Evolutionary conservation across 1,140 invertebrate species (phyloP).

Genomic region (Leucophenga varia): DNA sequence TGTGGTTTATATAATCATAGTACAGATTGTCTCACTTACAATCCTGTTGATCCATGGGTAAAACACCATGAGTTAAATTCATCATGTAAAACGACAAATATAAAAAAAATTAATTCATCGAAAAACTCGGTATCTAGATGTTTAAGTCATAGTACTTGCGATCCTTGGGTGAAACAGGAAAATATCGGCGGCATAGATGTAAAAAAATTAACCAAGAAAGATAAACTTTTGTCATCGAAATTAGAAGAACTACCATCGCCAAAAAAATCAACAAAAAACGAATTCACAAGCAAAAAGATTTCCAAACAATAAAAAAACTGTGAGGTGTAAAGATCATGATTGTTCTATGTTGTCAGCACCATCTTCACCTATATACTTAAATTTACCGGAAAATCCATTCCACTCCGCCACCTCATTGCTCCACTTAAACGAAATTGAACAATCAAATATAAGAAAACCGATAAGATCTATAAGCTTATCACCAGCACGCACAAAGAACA

Average conservation of each 20-base stretch:
- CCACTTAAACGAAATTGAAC: slow-evolving; percentile 8
- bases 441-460: slow-evolving; percentile 5
- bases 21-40: slow-evolving; percentile 42
- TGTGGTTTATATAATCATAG: slow-evolving; percentile 36
- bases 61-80: slow-evolving; percentile 18
- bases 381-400: slow-evolving; percentile 19
- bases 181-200: too few relatives aligned
- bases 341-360: slow-evolving; percentile 30
- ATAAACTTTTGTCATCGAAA: too few relatives aligned
- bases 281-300: too few relatives aligned
- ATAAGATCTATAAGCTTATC: slow-evolving; percentile 37
- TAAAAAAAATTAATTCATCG: slow-evolving; percentile 12
- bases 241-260: too few relatives aligned
- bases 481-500: slow-evolving; percentile 31
- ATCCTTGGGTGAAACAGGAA: too few relatives aligned
- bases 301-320: slow-evolving; percentile 7
- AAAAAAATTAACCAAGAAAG: too few relatives aligned
- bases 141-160: too few relatives aligned
- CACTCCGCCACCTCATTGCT: slow-evolving; percentile 6
- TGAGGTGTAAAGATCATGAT: slow-evolving; percentile 7
- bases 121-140: too few relatives aligned
- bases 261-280: too few relatives aligned
- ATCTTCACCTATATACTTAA: slow-evolving; percentile 33
- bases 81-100: slow-evolving; percentile 21
- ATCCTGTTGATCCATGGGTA: slow-evolving; percentile 34